Percentiles rank a stretch among this genome's conserved stretches.
These are phyloP conservation scores for Pristionchus fissidentatus DNA, from an alignment of 2,888 invertebrate genomes.

Conservation along the genomic window DNA sequence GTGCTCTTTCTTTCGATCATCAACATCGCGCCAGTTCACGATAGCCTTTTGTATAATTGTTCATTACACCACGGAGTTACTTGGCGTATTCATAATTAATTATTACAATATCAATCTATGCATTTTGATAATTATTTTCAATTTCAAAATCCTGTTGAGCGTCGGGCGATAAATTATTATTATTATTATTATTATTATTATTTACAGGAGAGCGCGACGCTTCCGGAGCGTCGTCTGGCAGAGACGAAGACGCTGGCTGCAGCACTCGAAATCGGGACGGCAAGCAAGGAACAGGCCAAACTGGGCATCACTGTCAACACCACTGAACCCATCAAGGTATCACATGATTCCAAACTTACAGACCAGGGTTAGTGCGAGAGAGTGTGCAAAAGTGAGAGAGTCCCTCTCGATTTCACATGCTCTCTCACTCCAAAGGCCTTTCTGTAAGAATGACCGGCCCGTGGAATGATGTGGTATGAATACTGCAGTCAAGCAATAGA, in stretches of 20 bases:
- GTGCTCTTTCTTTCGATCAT: too few species aligned
- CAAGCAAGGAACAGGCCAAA: not conserved
- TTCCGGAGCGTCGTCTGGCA: not conserved
- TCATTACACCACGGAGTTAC: too few species aligned
- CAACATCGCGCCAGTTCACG: too few species aligned
- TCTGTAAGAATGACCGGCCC: too few species aligned
- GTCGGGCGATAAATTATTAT: not conserved
- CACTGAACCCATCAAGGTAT: not conserved
- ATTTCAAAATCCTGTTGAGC: not conserved
- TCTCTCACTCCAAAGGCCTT: too few species aligned
- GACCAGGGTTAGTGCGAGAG: too few species aligned
- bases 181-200: not conserved
- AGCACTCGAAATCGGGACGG: not conserved
- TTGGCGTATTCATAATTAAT: not conserved
- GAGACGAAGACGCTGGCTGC: not conserved
- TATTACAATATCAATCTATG: not conserved
- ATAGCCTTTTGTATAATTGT: too few species aligned
- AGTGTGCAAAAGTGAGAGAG: too few species aligned
- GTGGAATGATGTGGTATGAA: too few species aligned
- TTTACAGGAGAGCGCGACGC: conserved; percentile 5
- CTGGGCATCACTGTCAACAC: conserved; percentile 15
- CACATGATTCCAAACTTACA: too few species aligned
- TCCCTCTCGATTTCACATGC: too few species aligned
- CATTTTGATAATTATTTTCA: not conserved
- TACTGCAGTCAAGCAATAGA: too few species aligned